A percentile compares a stretch with the other conserved stretches of the same genome.
Evolutionary conservation across 2,888 invertebrate species (phyloP).

Genomic region (Palloptera scutellata): DNA sequence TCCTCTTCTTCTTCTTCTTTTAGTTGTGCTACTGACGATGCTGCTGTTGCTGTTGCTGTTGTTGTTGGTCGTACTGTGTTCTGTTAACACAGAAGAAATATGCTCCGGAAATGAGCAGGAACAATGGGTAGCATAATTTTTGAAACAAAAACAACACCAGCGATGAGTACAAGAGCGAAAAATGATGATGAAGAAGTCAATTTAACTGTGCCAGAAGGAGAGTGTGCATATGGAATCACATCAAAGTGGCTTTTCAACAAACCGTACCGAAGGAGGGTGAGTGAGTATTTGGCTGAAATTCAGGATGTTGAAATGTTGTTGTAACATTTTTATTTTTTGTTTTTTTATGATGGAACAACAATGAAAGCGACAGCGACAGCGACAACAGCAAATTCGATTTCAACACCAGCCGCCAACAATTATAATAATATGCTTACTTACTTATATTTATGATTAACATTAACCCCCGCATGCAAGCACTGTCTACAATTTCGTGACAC

Average conservation of each 20-base stretch:
- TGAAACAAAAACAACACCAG: conserved; percentile 32
- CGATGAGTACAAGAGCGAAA: conserved; percentile 18
- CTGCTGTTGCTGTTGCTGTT: not conserved
- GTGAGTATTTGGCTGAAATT: conserved; percentile 18
- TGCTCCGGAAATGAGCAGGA: conserved; percentile 35
- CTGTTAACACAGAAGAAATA: conserved; percentile 1
- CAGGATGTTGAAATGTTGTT: conserved; percentile 14
- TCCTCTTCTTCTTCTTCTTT: too few species aligned
- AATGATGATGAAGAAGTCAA: not conserved
- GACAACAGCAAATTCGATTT: conserved; percentile 33
- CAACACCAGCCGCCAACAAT: conserved; percentile 45
- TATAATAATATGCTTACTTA: conserved; percentile 48
- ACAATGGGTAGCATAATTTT: conserved; percentile 50
- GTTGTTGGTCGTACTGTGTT: not conserved
- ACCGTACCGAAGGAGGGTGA: not conserved
- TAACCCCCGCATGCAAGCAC: conserved; percentile 20
- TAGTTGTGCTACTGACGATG: not conserved
- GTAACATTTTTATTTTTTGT: conserved; percentile 16
- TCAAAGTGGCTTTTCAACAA: too few species aligned
- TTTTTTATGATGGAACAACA: too few species aligned
- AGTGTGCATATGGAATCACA: too few species aligned
- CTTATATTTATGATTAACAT: conserved; percentile 36
- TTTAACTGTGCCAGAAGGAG: too few species aligned
- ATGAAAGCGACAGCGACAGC: too few species aligned
- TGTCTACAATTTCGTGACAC: not conserved